These are phyloP conservation scores for Enteromius argenteus DNA, from an alignment of 2,797 vertebrate species.

Conservation along the genomic window DNA sequence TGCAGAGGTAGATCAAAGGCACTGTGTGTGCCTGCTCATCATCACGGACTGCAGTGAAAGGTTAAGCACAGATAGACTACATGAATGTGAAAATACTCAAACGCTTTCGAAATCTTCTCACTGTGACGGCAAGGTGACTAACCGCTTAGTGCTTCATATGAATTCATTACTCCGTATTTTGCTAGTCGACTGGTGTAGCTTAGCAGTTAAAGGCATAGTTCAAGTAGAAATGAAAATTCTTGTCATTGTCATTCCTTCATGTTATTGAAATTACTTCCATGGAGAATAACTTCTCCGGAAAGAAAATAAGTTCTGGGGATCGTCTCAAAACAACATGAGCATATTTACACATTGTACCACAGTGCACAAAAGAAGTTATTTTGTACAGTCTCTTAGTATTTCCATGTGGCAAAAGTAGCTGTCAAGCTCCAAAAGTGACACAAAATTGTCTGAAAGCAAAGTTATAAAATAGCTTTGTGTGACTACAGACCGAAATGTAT, in stretches of 20 bases:
- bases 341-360: background rate
- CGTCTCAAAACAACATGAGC: background rate
- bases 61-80: slow-evolving; percentile 39
- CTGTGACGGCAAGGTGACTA: slow-evolving; percentile 35
- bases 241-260: too few relatives aligned
- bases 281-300: background rate
- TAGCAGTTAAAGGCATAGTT: background rate
- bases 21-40: slow-evolving; percentile 25
- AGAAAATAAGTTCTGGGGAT: background rate
- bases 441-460: background rate
- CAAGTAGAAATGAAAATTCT: background rate
- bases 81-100: slow-evolving; percentile 34
- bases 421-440: background rate
- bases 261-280: background rate
- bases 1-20: slow-evolving; percentile 39
- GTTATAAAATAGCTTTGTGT: background rate
- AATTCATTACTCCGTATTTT: slow-evolving; percentile 24
- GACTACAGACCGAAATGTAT: background rate
- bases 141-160: slow-evolving; percentile 16
- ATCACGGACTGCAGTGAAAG: slow-evolving; percentile 29
- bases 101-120: slow-evolving; percentile 18
- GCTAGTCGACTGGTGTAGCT: background rate
- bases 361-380: background rate
- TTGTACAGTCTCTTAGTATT: background rate
- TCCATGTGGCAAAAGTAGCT: background rate